Base-by-base conservation (phyloP, 1,140 invertebrate genomes). In the Phymastichus coffea region DNA sequence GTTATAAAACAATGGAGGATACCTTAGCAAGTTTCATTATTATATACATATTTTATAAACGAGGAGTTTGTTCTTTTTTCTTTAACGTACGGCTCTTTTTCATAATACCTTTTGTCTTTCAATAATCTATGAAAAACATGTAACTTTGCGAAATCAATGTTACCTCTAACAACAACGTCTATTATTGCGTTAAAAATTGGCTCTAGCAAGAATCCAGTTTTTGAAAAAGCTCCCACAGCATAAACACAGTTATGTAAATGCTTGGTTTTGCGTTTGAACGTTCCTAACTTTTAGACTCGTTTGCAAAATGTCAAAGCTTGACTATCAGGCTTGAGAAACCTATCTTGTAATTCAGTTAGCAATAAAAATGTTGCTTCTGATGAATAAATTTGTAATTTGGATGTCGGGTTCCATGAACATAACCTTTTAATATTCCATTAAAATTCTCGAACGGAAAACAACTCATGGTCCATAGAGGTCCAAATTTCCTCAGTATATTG, bases 401-500 rank as follows among this genome's bases (percentile, higher is more conserved):
- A 9, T 38, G 6, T 7, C 25, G 12, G 2, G 48, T 37, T 4
- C 48, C 48, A 26, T 51, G 48, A 12, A 51, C 30, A 25, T 37
- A 51, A 3, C 9, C 8, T 38, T 51, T 51, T 7, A 51, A n/a
- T 9, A 37, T 20, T 9, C 48, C 33, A 20, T 51, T 51, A 22
- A 51, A 37, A 22, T 51, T 51, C 38, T 51, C 47, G 35, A 35
- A 49, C 4, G 26, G 26, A 35, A 35, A 49, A 19, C 47, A 49
- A 15, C 22, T 35, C 33, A 23, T 51, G 12, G 20, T 19, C 48
- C 48, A 51, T 2, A 51, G 48, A 14, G 33, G 48, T 2, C 48
- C 48, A n/a, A 51, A 51, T 51, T 51, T 37, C 25, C 20, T 3
- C 7, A 43, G 17, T 7, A 20, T n/a, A 43, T 43, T 14, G 15